Evolutionary conservation across 1,140 invertebrate genomes (phyloP).

Genomic region (Plectrocnemia conspersa): DNA sequence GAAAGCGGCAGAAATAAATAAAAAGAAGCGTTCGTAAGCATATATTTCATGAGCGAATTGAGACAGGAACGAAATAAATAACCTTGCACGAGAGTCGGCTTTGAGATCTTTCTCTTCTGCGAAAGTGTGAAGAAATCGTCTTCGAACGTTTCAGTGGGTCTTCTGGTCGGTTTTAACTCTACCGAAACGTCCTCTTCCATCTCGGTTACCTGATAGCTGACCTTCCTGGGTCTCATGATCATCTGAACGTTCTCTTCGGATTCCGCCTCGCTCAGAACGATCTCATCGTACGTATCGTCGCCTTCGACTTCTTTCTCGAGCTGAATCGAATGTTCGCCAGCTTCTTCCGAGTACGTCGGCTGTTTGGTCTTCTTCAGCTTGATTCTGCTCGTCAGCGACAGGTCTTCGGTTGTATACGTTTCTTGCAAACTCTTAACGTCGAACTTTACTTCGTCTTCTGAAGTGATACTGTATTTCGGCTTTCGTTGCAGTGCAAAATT

Average conservation of each 20-base stretch:
- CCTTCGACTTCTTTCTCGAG: constrained; percentile 63
- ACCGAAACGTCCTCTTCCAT: constrained; percentile 53
- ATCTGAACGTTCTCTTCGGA: constrained; percentile 52
- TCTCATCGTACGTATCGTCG: constrained; percentile 48
- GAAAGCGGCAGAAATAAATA: background rate
- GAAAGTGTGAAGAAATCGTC: constrained; percentile 61
- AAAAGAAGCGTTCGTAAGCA: background rate
- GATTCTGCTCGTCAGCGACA: constrained; percentile 73
- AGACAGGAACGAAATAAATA: constrained; percentile 9
- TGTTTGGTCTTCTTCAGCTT: constrained; percentile 62
- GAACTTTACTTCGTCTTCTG: constrained; percentile 55
- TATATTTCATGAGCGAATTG: background rate
- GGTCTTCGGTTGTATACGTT: constrained; percentile 67
- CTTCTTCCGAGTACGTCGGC: constrained; percentile 62
- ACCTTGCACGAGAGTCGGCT: constrained; percentile 64
- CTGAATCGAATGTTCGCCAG: constrained; percentile 63
- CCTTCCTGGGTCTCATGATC: constrained; percentile 50
- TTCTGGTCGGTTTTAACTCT: constrained; percentile 48
- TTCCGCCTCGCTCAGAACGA: constrained; percentile 46
- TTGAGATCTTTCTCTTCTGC: constrained; percentile 57
- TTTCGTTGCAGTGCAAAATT: constrained; percentile 55
- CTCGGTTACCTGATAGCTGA: constrained; percentile 52
- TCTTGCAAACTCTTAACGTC: constrained; percentile 49
- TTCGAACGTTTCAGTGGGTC: constrained; percentile 47
- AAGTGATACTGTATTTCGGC: constrained; percentile 41